Base-by-base conservation (phyloP, 37 sponge, comb jelly and placozoan genomes). In the Ephydatia muelleri region DNA sequence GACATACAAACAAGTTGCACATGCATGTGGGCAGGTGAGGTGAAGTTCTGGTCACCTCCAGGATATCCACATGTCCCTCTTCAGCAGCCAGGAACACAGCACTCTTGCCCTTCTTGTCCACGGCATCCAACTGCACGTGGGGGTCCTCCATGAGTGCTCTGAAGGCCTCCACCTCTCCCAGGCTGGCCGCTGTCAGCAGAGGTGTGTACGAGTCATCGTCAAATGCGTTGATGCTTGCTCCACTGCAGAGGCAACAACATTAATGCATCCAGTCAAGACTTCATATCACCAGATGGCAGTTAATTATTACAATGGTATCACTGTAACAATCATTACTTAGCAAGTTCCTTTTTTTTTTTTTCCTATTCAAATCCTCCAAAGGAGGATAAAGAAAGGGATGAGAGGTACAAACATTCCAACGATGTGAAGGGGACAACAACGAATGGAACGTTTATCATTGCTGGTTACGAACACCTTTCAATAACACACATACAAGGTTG, bases 161-260 rank as follows among this genome's bases (percentile, higher is more conserved):
- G 65, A 87, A 68, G 8, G 88, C 82, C 49, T 76, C 49, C 11
- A 33, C 38, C 30, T 75, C 65, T 19, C 78, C 88, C 68, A 68
- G 75, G 34, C 32, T 70, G 16, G 71, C 88, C 21, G 88, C 82
- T 27, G 81, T 71, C 49, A 87, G 71, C 16, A 87, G 70, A 27
- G 88, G 88, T 67, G 88, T 82, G 77, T 47, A 37, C 13, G 82
- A 82, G 57, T 87, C 71, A 3, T 64, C 49, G 30, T 87, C 88
- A 21, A 11, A 71, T 26, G 68, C 39, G 29, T 87, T 82, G 43
- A 38, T 67, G 71, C 81, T 57, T 19, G 78, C 77, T 9, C 82
- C 82, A 25, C 88, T 87, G 71, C 5, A 37, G 2, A 72, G 27
- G 13, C 2, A 70, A 30, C 68, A 30, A 30, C n/a, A n/a, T n/a